Evolutionary conservation across 2,113 vertebrate genomes (phyloP).

Genomic region (western clawed frog (Xenopus tropicalis)): DNA sequence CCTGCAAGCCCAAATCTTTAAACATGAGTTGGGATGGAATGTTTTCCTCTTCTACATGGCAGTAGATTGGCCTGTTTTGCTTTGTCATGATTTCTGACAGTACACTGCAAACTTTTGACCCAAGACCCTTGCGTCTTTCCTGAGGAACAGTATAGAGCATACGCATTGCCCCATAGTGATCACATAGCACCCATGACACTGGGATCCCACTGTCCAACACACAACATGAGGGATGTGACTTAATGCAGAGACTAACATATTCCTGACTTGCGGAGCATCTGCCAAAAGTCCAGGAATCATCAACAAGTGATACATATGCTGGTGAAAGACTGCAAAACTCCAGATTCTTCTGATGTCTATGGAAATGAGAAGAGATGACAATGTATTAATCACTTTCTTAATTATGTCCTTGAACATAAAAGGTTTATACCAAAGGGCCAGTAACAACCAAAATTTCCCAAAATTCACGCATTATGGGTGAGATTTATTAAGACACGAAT

Average conservation of each 20-base stretch:
- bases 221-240: neutral
- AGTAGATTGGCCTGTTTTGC: neutral
- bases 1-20: neutral
- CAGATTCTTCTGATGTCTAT: no score
- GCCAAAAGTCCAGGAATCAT: slow-evolving; percentile 7
- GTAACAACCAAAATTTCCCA: no score
- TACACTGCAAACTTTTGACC: neutral
- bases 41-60: slow-evolving; percentile 7
- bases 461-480: no score
- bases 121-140: neutral
- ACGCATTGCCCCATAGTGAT: slow-evolving; percentile 6
- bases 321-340: neutral
- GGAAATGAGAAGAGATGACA: no score
- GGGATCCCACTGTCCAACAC: neutral
- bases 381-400: no score
- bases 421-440: no score
- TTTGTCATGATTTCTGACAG: neutral
- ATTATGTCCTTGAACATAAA: no score
- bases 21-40: slow-evolving; percentile 5
- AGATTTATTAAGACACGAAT: no score
- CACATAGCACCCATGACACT: neutral
- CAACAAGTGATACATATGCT: neutral
- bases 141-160: neutral
- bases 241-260: neutral
- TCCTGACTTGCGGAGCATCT: neutral